Evolutionary conservation across 2,888 invertebrate genomes (phyloP), one percentile per base, ranked within the genome.

Genomic region (Trichopoda pennipes): DNA sequence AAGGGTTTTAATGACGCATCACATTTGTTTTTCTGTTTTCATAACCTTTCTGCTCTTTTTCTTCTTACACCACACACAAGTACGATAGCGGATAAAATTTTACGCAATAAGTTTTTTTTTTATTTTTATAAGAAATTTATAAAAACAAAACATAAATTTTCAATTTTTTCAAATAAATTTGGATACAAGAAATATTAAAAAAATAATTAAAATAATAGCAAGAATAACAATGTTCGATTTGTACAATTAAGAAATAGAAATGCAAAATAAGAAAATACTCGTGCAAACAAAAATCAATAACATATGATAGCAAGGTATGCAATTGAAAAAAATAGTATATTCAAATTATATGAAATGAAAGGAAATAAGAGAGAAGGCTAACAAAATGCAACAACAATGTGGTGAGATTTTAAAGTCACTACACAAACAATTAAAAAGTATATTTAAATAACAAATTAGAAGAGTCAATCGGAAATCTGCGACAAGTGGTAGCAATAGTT

Each of bases 201-300:
- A 79, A 51, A 44, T 53, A 32, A 21, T n/a, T 35, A 21, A 79
- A 55, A 21, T 56, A 66, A 14, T 56, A 51, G 49, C 6, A 55
- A 17, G 35, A 32, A 66, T 72, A 76, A 81, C 56, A 61, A 60
- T 58, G 42, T 76, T 76, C 69, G 38, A 38, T 61, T 51, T 61
- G 32, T 32, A 60, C 14, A 42, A 55, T 23, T 10, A 63, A 28
- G 0, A 64, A 70, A 61, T 28, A 9, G 56, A 63, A 68, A 28
- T 44, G 32, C 28, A 51, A 60, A 3, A 38, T 64, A 23, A 61
- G 8, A 72, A 78, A 58, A 68, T 75, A 74, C 12, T n/a, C 28
- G 61, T 47, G 14, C 28, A 23, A 72, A 61, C 10, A 49, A n/a
- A 89, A 89, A 89, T 89, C 89, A 87, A 89, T 89, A 89, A 84